Conservation (phyloP, 2,888 invertebrate genomes). For the Metacarcinus magister region DNA sequence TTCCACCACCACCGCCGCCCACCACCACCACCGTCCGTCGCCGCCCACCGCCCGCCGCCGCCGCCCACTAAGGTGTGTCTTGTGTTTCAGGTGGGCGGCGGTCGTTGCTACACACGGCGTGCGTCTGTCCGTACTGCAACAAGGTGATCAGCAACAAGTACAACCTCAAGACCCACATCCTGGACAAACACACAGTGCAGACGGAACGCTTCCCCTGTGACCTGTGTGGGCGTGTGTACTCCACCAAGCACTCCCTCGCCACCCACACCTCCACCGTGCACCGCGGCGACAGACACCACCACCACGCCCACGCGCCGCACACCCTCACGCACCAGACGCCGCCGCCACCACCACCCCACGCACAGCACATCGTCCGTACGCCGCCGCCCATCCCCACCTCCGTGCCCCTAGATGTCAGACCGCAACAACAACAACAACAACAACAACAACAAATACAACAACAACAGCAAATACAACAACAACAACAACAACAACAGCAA, state of each 20-base stretch:
- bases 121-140: slow-evolving; percentile 82
- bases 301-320: slow-evolving; percentile 63
- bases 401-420: not conserved
- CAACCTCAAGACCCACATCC: slow-evolving; percentile 82
- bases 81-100: slow-evolving; percentile 82
- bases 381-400: slow-evolving; percentile 49
- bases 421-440: slow-evolving; percentile 66
- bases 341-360: slow-evolving; percentile 17
- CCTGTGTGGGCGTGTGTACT: slow-evolving; percentile 82
- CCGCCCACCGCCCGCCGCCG: slow-evolving; percentile 67
- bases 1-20: slow-evolving; percentile 1
- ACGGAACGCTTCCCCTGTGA: slow-evolving; percentile 82
- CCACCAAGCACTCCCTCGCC: slow-evolving; percentile 83
- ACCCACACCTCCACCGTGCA: slow-evolving; percentile 82
- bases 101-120: slow-evolving; percentile 80
- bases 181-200: slow-evolving; percentile 82
- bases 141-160: slow-evolving; percentile 83
- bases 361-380: not conserved
- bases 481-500: slow-evolving; percentile 69
- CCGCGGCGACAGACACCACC: slow-evolving; percentile 78
- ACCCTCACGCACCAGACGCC: slow-evolving; percentile 60
- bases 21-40: slow-evolving; percentile 35
- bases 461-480: slow-evolving; percentile 29
- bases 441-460: slow-evolving; percentile 58
- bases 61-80: slow-evolving; percentile 79